These are phyloP conservation scores for Elaphurus davidianus DNA, from an alignment of 2,113 vertebrate genomes.

Conservation along the genomic window DNA sequence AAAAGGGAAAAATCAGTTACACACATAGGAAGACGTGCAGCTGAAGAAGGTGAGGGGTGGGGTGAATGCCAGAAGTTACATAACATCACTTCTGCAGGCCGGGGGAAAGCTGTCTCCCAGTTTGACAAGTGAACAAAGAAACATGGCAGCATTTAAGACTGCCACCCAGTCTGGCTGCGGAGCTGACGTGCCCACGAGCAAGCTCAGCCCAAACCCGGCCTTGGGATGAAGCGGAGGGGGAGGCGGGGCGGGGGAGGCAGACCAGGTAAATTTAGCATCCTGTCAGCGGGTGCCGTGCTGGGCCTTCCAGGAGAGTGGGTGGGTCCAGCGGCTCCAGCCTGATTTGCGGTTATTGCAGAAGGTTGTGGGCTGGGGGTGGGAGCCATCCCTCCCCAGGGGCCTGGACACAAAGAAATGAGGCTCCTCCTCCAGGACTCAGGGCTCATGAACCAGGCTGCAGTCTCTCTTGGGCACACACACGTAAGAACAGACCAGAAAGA, in stretches of 20 bases:
- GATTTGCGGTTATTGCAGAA: background rate
- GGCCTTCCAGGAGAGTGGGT: background rate
- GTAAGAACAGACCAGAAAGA: background rate
- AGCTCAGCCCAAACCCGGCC: background rate
- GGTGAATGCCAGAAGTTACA: background rate
- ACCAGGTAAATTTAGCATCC: background rate
- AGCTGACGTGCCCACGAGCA: accelerated
- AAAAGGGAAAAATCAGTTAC: background rate
- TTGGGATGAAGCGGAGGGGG: background rate
- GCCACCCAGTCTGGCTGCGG: background rate
- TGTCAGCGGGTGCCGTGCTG: background rate
- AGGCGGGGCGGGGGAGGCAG: background rate
- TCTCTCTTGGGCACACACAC: background rate
- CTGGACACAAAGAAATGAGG: background rate
- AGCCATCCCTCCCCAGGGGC: no score
- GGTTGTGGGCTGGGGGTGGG: background rate
- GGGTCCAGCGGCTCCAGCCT: no score
- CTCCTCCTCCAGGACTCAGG: background rate
- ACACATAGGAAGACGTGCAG: background rate
- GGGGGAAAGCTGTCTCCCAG: background rate
- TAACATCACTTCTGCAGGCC: background rate
- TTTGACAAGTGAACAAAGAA: background rate
- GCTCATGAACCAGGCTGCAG: background rate
- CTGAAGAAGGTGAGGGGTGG: background rate
- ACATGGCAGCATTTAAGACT: background rate